Percentiles rank a stretch among this genome's conserved stretches.
These are phyloP conservation scores for Oxycera nigricornis DNA, from an alignment of 2,888 invertebrate species.

Conservation along the genomic window DNA sequence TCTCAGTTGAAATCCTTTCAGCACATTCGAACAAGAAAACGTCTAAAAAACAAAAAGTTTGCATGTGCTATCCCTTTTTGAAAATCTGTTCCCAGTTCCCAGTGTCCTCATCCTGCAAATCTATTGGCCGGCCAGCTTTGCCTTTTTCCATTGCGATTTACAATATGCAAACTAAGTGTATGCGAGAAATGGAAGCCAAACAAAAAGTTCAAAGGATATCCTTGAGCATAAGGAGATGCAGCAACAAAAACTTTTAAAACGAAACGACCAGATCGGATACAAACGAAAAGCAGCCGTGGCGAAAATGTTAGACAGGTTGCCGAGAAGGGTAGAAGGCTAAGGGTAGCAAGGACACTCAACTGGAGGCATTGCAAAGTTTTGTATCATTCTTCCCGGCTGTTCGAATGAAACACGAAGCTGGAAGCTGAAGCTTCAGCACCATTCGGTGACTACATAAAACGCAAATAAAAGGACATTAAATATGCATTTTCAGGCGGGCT, in stretches of 20 bases:
- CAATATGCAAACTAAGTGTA: conserved; percentile 46
- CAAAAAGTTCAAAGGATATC: conserved; percentile 46
- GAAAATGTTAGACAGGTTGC: background rate
- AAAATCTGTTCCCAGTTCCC: conserved; percentile 15
- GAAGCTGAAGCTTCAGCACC: conserved; percentile 13
- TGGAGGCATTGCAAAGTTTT: background rate
- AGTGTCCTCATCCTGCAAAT: conserved; percentile 3
- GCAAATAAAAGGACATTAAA: conserved; percentile 52
- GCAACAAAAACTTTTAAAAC: conserved; percentile 42
- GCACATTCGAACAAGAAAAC: background rate
- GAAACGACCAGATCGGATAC: conserved; percentile 34
- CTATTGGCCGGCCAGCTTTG: conserved; percentile 22
- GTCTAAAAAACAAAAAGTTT: background rate
- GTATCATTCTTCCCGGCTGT: background rate
- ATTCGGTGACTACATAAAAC: conserved; percentile 47
- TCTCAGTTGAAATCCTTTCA: background rate
- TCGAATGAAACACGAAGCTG: conserved; percentile 19
- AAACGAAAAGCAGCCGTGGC: conserved; percentile 5
- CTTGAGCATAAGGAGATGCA: conserved; percentile 44
- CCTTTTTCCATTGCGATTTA: conserved; percentile 37
- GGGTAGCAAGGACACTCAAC: too few species aligned
- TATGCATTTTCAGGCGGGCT: conserved; percentile 50
- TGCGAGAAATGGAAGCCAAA: conserved; percentile 8
- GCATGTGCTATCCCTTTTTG: conserved; percentile 6
- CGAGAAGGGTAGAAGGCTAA: background rate